Evolutionary conservation across 2,113 vertebrate species (phyloP).

Genomic region (Sarotherodon lohbergeri): DNA sequence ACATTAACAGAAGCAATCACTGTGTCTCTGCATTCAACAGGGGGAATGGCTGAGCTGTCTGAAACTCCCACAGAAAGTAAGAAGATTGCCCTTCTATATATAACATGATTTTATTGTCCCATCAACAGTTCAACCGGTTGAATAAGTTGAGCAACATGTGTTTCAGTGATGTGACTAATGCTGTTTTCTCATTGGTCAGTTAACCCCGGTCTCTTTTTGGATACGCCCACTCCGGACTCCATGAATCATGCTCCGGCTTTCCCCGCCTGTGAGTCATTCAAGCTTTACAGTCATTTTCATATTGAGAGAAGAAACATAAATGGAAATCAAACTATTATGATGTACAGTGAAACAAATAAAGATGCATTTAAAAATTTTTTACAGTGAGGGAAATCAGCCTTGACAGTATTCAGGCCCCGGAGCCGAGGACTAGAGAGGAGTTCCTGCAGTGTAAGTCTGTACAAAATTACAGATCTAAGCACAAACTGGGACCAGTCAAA

Average conservation of each 20-base stretch:
- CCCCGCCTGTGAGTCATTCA: constrained; percentile 48
- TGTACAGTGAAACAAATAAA: not conserved
- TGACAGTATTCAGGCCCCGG: constrained; percentile 70
- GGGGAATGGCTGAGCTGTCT: constrained; percentile 40
- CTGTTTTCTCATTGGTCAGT: constrained; percentile 39
- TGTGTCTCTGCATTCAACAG: constrained; percentile 8
- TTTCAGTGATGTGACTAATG: not conserved
- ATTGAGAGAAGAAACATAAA: not conserved
- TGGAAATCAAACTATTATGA: not conserved
- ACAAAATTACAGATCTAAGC: not conserved
- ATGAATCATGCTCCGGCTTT: constrained; percentile 29
- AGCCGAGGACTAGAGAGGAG: constrained; percentile 70
- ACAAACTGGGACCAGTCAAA: not conserved
- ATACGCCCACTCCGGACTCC: constrained; percentile 30
- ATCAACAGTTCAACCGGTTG: not conserved
- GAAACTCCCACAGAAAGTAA: constrained; percentile 58
- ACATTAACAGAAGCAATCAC: not conserved
- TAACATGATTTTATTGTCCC: not conserved
- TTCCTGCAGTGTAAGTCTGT: constrained; percentile 71
- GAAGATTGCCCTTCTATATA: not conserved
- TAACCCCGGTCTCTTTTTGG: constrained; percentile 71
- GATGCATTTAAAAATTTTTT: not conserved
- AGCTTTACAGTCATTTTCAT: not conserved
- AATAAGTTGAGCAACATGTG: not conserved
- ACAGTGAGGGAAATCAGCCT: constrained; percentile 73